Evolutionary conservation across 2,797 vertebrate genomes (phyloP).

Genomic region (Leptodactylus fallax): DNA sequence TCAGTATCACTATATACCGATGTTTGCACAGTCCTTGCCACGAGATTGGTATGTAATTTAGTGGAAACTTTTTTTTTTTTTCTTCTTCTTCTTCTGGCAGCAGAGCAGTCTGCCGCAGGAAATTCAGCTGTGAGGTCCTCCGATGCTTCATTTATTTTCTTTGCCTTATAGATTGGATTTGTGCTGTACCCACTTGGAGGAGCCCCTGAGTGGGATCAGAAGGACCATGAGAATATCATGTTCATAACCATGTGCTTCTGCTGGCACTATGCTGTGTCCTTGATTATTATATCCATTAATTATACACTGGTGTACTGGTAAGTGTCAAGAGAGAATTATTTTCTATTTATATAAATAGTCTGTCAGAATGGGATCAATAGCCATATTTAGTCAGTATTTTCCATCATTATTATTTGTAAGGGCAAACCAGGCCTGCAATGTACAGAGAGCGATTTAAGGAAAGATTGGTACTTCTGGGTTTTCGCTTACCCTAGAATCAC

Average conservation of each 20-base stretch:
- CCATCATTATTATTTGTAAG: too few relatives aligned
- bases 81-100: too few relatives aligned
- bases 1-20: background rate
- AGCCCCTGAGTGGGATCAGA: constrained; percentile 79
- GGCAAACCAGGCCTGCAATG: too few relatives aligned
- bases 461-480: too few relatives aligned
- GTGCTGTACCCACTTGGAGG: constrained; percentile 87
- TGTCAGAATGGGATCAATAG: too few relatives aligned
- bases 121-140: too few relatives aligned
- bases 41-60: too few relatives aligned
- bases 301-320: constrained; percentile 81
- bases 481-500: too few relatives aligned
- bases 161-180: constrained; percentile 86
- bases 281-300: constrained; percentile 74
- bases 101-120: background rate
- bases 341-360: background rate
- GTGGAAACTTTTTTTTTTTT: background rate
- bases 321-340: constrained; percentile 66
- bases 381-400: too few relatives aligned
- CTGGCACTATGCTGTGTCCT: constrained; percentile 84
- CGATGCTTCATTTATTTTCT: background rate
- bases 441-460: too few relatives aligned
- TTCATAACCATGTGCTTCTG: constrained; percentile 95
- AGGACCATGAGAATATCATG: constrained; percentile 76
- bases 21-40: background rate